A percentile compares a stretch with the other conserved stretches of the same genome.
Conservation (phyloP, 2,113 vertebrate species). For the Petrocephalus microphthalmus region DNA sequence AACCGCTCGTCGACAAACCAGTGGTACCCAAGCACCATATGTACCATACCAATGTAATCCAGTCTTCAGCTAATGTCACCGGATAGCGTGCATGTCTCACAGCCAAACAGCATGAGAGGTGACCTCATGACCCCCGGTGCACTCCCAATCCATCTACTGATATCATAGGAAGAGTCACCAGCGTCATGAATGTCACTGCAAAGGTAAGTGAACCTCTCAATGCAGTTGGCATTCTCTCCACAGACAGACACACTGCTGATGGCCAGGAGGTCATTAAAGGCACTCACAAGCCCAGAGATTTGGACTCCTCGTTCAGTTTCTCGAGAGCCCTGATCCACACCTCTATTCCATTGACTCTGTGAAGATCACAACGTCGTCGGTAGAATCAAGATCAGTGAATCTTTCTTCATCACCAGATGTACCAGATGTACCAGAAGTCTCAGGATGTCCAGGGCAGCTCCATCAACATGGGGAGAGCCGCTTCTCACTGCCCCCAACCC, state of each 20-base stretch:
- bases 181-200: no score
- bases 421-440: background rate
- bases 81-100: no score
- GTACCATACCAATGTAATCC: no score
- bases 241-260: background rate
- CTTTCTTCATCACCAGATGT: background rate
- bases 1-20: no score
- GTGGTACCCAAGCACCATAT: no score
- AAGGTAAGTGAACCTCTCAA: no score
- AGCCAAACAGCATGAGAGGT: no score
- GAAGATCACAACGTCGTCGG: no score
- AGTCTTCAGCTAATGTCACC: no score
- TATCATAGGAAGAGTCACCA: background rate
- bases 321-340: background rate
- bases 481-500: no score
- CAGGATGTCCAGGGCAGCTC: background rate
- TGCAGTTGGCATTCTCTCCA: background rate
- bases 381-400: background rate
- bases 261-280: background rate
- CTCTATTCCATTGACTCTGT: no score
- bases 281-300: background rate
- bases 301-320: background rate
- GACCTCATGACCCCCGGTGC: background rate
- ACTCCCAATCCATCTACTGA: background rate
- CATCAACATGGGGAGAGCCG: no score